Percentiles rank a stretch among this genome's conserved stretches.
These are phyloP conservation scores for Bactericera cockerelli DNA, from an alignment of 1,140 invertebrate genomes.

Conservation along the genomic window DNA sequence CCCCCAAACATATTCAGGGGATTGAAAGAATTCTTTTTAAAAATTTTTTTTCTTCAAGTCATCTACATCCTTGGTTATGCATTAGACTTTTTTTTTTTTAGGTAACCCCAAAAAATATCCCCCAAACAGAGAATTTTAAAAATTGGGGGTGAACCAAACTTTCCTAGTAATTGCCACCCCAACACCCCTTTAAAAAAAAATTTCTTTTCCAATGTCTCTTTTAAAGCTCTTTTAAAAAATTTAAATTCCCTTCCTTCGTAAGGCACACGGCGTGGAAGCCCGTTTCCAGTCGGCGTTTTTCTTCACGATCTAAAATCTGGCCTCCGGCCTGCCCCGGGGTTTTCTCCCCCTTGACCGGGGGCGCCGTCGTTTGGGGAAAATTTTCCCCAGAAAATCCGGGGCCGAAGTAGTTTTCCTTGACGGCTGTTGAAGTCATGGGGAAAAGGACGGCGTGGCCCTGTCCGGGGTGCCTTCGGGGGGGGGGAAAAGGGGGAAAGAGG, in stretches of 20 bases:
- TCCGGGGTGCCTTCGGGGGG: conserved; percentile 15
- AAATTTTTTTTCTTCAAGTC: no score
- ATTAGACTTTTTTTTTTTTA: no score
- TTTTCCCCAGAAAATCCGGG: conserved; percentile 76
- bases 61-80: no score
- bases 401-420: conserved; percentile 59
- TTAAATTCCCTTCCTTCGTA: conserved; percentile 31
- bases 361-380: conserved; percentile 59
- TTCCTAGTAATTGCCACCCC: no score
- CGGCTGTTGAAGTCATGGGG: conserved; percentile 73
- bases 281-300: conserved; percentile 66
- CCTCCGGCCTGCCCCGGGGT: conserved; percentile 52
- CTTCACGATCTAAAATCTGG: conserved; percentile 51
- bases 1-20: no score
- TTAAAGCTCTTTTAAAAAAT: background rate
- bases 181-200: no score
- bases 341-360: conserved; percentile 56
- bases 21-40: no score
- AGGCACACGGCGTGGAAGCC: conserved; percentile 54
- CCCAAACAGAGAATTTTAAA: no score
- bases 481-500: no score
- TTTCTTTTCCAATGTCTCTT: no score
- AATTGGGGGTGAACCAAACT: no score
- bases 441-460: conserved; percentile 60
- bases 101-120: no score